Percentiles rank a stretch among this genome's conserved stretches.
Evolutionary conservation across 2,888 invertebrate species (phyloP).

Genomic region (Odontothrips loti): DNA sequence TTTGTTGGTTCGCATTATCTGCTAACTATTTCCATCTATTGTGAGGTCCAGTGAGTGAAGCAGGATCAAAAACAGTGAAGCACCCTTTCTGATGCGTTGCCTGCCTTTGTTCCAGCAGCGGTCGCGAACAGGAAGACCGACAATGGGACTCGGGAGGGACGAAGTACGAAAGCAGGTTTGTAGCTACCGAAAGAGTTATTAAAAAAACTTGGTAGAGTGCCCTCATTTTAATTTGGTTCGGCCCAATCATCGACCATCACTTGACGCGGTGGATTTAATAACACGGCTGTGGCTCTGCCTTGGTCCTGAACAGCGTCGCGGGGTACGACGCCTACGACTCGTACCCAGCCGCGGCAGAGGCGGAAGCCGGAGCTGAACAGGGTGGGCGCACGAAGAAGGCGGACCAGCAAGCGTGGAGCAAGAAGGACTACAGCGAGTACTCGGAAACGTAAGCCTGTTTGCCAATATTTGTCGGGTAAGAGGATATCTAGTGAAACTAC

Average conservation of each 20-base stretch:
- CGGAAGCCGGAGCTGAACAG: neutral
- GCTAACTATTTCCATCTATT: no score
- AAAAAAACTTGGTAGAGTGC: no score
- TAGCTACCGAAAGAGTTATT: conserved; percentile 42
- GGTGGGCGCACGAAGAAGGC: neutral
- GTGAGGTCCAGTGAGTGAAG: no score
- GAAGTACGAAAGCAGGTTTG: conserved; percentile 34
- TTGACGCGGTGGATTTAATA: no score
- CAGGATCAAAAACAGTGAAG: no score
- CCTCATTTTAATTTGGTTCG: no score
- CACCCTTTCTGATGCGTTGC: neutral
- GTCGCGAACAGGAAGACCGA: conserved; percentile 62
- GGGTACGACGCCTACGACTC: neutral
- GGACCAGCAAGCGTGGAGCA: conserved; percentile 7
- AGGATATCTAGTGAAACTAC: no score
- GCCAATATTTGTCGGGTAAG: neutral
- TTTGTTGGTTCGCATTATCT: no score
- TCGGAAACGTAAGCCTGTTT: neutral
- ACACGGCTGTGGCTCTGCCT: no score
- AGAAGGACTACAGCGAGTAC: conserved; percentile 32
- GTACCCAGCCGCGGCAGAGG: neutral
- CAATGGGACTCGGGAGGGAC: conserved; percentile 71
- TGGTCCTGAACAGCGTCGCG: neutral
- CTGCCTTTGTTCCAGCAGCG: conserved; percentile 47
- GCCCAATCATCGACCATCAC: no score